Conservation (phyloP, 2,888 invertebrate genomes). For the Cantharis lateralis region DNA sequence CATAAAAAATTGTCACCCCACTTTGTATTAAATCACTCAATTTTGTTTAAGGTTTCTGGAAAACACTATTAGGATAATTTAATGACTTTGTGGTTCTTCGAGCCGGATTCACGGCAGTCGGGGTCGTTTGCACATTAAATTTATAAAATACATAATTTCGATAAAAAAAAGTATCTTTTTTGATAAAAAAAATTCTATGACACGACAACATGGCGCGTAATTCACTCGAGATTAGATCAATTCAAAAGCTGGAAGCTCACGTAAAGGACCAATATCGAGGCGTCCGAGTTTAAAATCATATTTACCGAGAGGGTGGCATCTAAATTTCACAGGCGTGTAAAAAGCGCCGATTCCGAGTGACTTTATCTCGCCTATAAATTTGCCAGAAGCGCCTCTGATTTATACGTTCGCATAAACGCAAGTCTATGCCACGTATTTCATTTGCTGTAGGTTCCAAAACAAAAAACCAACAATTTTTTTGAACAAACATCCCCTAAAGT, state of each 20-base stretch:
- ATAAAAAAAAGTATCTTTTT: constrained; percentile 13
- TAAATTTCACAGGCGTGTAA: constrained; percentile 58
- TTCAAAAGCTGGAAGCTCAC: constrained; percentile 48
- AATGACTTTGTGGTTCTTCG: not conserved
- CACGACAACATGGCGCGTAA: constrained; percentile 43
- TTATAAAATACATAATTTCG: constrained; percentile 3
- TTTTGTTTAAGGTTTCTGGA: not conserved
- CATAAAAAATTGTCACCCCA: not conserved
- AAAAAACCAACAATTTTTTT: constrained; percentile 11
- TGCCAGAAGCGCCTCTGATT: constrained; percentile 59
- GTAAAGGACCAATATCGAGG: constrained; percentile 52
- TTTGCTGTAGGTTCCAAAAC: constrained; percentile 29
- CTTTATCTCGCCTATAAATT: constrained; percentile 59
- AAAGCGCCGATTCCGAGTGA: constrained; percentile 58
- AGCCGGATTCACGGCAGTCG: not conserved
- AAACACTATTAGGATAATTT: not conserved
- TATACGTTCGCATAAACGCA: constrained; percentile 57
- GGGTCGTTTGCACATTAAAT: not conserved
- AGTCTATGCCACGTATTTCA: constrained; percentile 33
- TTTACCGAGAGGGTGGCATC: constrained; percentile 53
- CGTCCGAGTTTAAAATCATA: constrained; percentile 55
- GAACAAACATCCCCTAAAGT: not conserved
- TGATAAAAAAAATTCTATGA: constrained; percentile 43
- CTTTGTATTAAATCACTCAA: not conserved
- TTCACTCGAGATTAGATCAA: constrained; percentile 47